Percentiles rank a stretch among this genome's conserved stretches.
Conservation (phyloP, 2,113 vertebrate genomes). For the Otocyon megalotis region DNA sequence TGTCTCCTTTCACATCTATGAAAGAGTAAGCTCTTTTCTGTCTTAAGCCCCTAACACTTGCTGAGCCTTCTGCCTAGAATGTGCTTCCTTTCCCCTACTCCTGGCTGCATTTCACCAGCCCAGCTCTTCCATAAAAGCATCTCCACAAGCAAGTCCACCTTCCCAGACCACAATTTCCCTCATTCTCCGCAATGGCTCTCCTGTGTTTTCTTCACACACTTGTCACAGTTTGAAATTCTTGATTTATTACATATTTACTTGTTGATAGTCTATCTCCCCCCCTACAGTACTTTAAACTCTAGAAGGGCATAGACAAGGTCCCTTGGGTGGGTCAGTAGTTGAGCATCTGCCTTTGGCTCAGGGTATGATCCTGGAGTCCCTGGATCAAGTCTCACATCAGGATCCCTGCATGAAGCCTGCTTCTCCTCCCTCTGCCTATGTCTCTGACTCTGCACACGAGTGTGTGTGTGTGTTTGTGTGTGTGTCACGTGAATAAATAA, state of each 20-base stretch:
- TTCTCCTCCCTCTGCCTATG: too few relatives aligned
- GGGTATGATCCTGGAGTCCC: too few relatives aligned
- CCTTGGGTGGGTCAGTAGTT: too few relatives aligned
- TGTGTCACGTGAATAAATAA: too few relatives aligned
- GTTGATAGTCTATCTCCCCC: neutral
- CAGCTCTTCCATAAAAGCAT: conserved; percentile 13
- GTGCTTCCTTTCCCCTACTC: neutral
- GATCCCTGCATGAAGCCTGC: too few relatives aligned
- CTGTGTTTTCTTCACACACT: neutral
- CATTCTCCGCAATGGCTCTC: neutral
- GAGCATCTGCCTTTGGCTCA: too few relatives aligned
- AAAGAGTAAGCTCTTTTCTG: neutral
- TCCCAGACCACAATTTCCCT: neutral
- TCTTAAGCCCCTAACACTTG: neutral
- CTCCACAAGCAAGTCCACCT: neutral
- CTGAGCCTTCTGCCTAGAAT: neutral
- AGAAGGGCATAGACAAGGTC: neutral
- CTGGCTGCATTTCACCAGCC: neutral
- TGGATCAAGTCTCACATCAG: too few relatives aligned
- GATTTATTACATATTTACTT: conserved; percentile 30
- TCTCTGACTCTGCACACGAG: too few relatives aligned
- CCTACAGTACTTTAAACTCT: neutral
- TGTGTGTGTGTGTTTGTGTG: too few relatives aligned
- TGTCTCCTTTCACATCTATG: neutral
- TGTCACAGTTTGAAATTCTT: neutral